phyloP scores from a whole-genome alignment of 2,113 vertebrate species.

The Apus apus region DNA sequence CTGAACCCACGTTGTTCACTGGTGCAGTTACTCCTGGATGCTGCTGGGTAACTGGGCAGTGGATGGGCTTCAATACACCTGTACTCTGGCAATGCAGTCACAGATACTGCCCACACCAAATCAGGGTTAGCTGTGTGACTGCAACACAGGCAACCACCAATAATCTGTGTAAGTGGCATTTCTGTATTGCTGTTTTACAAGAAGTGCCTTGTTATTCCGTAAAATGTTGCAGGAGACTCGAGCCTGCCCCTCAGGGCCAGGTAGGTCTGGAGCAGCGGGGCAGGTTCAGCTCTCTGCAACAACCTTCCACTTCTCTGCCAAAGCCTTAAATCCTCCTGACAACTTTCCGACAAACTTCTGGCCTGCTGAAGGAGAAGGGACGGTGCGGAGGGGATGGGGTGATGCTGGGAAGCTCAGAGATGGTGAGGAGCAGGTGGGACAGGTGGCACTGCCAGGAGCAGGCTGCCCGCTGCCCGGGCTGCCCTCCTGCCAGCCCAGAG shows the following conservation, averaged over 20 bases:
- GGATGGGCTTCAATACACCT: neutral
- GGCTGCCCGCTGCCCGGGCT: accelerated
- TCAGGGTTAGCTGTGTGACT: neutral
- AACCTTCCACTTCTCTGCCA: neutral
- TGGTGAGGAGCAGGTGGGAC: neutral
- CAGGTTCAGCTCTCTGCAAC: neutral
- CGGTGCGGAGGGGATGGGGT: accelerated
- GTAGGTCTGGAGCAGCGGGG: neutral
- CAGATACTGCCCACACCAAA: neutral
- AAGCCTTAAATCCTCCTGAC: neutral
- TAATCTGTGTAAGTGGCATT: neutral
- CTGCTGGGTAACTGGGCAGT: neutral
- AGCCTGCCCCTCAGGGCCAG: neutral
- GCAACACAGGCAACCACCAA: neutral
- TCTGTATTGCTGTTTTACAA: neutral
- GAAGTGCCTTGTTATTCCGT: neutral
- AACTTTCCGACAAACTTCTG: neutral
- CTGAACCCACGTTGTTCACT: accelerated
- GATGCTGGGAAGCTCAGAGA: neutral
- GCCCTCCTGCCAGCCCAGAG: neutral
- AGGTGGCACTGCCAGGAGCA: neutral
- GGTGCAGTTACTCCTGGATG: neutral
- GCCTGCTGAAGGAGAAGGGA: neutral
- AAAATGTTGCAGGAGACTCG: neutral
- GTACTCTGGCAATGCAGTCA: accelerated